A percentile compares a stretch with the other conserved stretches of the same genome.
Evolutionary conservation across 2,113 vertebrate species (phyloP).

Genomic region (Nettapus auritus): DNA sequence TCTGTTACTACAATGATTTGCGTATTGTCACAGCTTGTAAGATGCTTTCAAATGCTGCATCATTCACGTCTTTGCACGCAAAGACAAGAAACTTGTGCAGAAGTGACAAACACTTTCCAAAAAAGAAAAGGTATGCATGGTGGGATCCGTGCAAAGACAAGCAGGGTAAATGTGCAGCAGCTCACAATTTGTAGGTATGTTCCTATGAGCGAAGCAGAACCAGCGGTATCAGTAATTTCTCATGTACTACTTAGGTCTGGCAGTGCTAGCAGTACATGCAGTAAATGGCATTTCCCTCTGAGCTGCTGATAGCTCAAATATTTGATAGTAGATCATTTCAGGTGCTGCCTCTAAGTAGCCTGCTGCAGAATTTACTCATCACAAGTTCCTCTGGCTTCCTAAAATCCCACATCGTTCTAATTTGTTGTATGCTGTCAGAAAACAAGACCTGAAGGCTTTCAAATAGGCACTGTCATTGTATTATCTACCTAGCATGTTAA

Average conservation of each 20-base stretch:
- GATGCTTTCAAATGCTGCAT: not conserved
- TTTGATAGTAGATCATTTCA: not conserved
- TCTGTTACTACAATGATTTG: not conserved
- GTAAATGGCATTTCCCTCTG: not conserved
- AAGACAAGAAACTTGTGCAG: not conserved
- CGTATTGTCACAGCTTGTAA: not conserved
- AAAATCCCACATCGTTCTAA: not conserved
- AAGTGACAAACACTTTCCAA: not conserved
- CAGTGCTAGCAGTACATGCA: not conserved
- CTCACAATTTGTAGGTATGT: not conserved
- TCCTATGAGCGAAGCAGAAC: not conserved
- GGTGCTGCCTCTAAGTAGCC: not conserved
- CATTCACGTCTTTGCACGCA: not conserved
- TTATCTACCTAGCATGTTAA: not conserved
- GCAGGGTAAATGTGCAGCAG: not conserved
- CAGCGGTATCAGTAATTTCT: not conserved
- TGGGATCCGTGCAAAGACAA: not conserved
- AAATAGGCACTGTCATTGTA: not conserved
- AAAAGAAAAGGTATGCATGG: not conserved
- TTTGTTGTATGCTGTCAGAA: not conserved
- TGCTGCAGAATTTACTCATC: not conserved
- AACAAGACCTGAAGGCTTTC: not conserved
- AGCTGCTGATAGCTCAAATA: not conserved
- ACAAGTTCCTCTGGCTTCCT: not conserved
- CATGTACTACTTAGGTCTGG: rapidly evolving